Conservation (phyloP, 2,888 invertebrate genomes). For the Nemoura dubitans region DNA sequence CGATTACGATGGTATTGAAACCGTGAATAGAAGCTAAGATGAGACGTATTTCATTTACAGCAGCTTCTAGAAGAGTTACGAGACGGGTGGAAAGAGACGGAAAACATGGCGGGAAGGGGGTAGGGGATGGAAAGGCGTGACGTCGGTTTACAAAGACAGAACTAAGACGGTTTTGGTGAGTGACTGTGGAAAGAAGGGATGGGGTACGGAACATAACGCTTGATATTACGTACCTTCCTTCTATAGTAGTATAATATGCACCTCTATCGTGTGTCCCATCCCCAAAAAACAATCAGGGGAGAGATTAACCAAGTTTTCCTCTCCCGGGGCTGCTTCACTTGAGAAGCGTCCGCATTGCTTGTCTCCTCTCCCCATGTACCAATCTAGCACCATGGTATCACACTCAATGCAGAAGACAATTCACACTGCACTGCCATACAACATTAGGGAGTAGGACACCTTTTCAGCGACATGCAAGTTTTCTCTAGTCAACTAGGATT, state of each 20-base stretch:
- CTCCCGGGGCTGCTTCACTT: constrained; percentile 20
- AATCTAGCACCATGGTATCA: background rate
- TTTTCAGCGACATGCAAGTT: background rate
- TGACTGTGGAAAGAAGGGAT: background rate
- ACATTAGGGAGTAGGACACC: background rate
- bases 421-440: background rate
- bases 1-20: constrained; percentile 51
- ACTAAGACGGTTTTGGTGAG: background rate
- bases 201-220: constrained; percentile 34
- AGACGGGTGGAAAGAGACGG: constrained; percentile 30
- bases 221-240: constrained; percentile 37
- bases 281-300: constrained; percentile 23
- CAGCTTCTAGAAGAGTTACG: constrained; percentile 39
- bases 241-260: background rate
- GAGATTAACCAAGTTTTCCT: constrained; percentile 40
- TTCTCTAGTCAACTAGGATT: background rate
- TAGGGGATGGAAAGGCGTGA: constrained; percentile 31
- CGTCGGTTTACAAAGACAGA: constrained; percentile 43
- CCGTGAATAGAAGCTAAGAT: constrained; percentile 51
- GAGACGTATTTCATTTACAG: constrained; percentile 51
- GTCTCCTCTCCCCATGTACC: background rate
- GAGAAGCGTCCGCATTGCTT: background rate
- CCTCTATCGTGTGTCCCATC: background rate
- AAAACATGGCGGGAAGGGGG: constrained; percentile 1
- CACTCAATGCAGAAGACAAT: constrained; percentile 28